Conservation (phyloP, 2,888 invertebrate genomes). For the Drosophila tanythrix region DNA sequence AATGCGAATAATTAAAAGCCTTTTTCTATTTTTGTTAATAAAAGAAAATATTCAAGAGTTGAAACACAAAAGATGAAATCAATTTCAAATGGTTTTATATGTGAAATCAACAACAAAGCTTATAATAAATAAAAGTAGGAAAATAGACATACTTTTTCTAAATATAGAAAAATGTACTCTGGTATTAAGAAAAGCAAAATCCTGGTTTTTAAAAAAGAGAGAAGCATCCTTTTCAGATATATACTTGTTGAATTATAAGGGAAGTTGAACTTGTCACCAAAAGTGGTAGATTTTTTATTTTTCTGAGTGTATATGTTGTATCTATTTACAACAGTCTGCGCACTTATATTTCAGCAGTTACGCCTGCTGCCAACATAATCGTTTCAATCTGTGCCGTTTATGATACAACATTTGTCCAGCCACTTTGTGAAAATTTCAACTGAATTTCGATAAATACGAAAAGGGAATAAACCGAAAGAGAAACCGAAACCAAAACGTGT, state of each 20-base stretch:
- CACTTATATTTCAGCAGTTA: slow-evolving; percentile 14
- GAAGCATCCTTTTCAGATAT: background rate
- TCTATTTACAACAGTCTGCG: background rate
- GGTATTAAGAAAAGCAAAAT: too few species aligned
- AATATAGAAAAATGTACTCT: too few species aligned
- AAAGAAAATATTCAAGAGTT: too few species aligned
- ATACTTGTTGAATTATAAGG: background rate
- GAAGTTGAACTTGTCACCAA: background rate
- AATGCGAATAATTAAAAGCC: too few species aligned
- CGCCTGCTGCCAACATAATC: slow-evolving; percentile 43
- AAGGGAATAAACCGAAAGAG: slow-evolving; percentile 13
- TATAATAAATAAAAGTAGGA: too few species aligned
- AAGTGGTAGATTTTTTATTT: background rate
- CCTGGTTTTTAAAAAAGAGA: too few species aligned
- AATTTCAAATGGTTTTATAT: too few species aligned
- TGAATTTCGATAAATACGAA: slow-evolving; percentile 30
- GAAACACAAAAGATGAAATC: too few species aligned
- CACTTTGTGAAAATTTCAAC: slow-evolving; percentile 49
- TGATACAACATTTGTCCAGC: slow-evolving; percentile 52
- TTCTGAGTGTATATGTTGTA: background rate
- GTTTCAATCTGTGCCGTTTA: slow-evolving; percentile 53
- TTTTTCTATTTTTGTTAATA: too few species aligned
- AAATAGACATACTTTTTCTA: too few species aligned
- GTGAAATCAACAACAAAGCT: too few species aligned
- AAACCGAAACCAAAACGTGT: slow-evolving; percentile 38